phyloP scores from a whole-genome alignment of 1,140 invertebrate species.

The Lordiphosa mommai region DNA sequence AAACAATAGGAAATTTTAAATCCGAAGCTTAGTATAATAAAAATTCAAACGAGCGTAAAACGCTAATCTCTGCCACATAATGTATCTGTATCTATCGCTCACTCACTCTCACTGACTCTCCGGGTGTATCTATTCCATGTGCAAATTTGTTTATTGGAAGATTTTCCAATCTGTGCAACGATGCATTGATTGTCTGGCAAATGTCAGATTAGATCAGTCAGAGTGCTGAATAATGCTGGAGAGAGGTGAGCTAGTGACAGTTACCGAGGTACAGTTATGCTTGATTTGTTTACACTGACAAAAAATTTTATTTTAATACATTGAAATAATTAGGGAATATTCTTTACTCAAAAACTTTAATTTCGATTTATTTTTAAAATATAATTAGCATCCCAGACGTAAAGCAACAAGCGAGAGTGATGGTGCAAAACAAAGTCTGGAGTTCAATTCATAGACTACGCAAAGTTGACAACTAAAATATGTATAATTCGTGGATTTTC shows the following conservation, averaged over 20 bases:
- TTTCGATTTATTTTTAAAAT: too few relatives aligned
- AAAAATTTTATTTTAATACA: not conserved
- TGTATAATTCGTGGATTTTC: too few relatives aligned
- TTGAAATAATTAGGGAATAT: too few relatives aligned
- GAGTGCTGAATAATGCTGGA: not conserved
- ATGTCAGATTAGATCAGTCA: slow-evolving; percentile 70
- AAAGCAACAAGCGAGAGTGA: too few relatives aligned
- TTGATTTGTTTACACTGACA: slow-evolving; percentile 10
- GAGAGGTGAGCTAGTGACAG: slow-evolving; percentile 3
- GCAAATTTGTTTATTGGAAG: slow-evolving; percentile 75
- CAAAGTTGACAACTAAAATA: too few relatives aligned
- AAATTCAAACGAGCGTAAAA: slow-evolving; percentile 79
- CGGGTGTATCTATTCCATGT: slow-evolving; percentile 53
- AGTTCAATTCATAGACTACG: too few relatives aligned
- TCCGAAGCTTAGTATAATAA: slow-evolving; percentile 72
- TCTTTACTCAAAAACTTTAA: too few relatives aligned
- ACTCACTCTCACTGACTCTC: slow-evolving; percentile 21
- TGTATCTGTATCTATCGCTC: slow-evolving; percentile 30
- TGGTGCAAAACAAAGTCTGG: too few relatives aligned
- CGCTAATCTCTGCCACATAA: slow-evolving; percentile 73
- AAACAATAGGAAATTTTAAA: slow-evolving; percentile 65
- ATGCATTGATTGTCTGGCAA: slow-evolving; percentile 67
- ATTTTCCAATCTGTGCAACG: slow-evolving; percentile 71
- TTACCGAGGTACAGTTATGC: slow-evolving; percentile 47
- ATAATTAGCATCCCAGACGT: too few relatives aligned